Base-by-base conservation (phyloP, 2,888 invertebrate species). In the Tiphia femorata region DNA sequence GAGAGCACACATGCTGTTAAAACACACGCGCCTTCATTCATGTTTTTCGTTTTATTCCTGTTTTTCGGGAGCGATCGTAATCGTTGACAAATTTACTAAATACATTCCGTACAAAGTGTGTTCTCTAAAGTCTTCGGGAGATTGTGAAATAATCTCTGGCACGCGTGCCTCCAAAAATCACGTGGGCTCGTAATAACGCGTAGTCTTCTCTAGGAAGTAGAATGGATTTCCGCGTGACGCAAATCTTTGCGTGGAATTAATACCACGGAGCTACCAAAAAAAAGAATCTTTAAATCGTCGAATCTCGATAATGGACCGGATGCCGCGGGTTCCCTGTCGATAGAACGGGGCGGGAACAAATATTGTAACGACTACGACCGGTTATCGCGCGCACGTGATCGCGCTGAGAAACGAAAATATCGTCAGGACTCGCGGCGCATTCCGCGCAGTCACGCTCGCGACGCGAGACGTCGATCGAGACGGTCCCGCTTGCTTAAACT, bases 241-340 rank as follows among this genome's bases (percentile, higher is more conserved):
- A 43, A 61, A 61, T 57, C 64, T 63, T 56, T 49, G 43, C n/a
- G n/a, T n/a, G n/a, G n/a, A n/a, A n/a, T n/a, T 46, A 58, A 65
- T 58, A 52, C 37, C 58, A 42, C 30, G 65, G 62, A 10, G 53
- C 67, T 54, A 67, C 62, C 63, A 65, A 57, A 65, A 69, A 71
- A 73, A 75, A 75, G 75, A 76, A 77, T 76, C 70, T 68, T 69
- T 58, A 71, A 72, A 73, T 77, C 71, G 75, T 74, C 73, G 67
- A 69, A 57, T 64, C 58, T 68, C 71, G 76, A 75, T 77, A 76
- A 74, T 75, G 73, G 72, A 71, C 70, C 50, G 57, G 58, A n/a
- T n/a, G n/a, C n/a, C 49, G 54, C 7, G 33, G 33, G 33, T 14
- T n/a, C 12, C 27, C 54, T 65, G 67, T 67, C 67, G 62, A 68